A percentile compares a stretch with the other conserved stretches of the same genome.
phyloP scores from a whole-genome alignment of 64 coral and sea anemone species.

The Stichodactyla mertensii region DNA sequence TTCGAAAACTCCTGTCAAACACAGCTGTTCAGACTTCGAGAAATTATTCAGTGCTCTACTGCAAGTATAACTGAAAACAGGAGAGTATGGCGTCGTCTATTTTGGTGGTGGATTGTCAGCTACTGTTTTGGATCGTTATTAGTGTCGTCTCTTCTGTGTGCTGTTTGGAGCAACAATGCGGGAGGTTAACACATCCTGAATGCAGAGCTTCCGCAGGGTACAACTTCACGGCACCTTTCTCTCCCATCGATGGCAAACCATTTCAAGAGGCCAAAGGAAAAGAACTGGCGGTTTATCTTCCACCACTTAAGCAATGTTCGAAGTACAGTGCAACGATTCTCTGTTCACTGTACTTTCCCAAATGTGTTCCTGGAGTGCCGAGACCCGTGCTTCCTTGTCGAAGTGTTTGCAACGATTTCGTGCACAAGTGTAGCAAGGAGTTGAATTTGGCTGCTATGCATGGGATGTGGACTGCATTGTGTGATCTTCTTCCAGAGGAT shows the following conservation, averaged over 20 bases:
- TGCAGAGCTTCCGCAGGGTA: constrained; percentile 25
- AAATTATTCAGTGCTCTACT: too few relatives aligned
- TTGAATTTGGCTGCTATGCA: not conserved
- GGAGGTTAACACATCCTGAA: not conserved
- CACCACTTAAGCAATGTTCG: not conserved
- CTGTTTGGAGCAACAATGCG: not conserved
- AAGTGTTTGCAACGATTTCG: constrained; percentile 55
- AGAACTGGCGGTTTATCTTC: constrained; percentile 18
- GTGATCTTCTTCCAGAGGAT: constrained; percentile 46
- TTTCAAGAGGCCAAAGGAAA: constrained; percentile 40
- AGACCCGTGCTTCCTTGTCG: constrained; percentile 48
- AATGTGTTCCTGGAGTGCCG: constrained; percentile 22
- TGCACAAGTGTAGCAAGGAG: constrained; percentile 16
- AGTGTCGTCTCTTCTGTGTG: not conserved
- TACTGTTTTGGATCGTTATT: not conserved
- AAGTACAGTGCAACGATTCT: constrained; percentile 31
- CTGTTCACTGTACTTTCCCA: constrained; percentile 47
- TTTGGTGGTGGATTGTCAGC: not conserved
- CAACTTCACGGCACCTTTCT: constrained; percentile 35
- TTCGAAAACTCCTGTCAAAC: too few relatives aligned
- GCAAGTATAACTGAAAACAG: too few relatives aligned
- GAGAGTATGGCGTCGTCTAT: not conserved
- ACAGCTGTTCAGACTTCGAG: too few relatives aligned
- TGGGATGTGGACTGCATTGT: constrained; percentile 35
- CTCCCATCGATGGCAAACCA: constrained; percentile 30